Evolutionary conservation across 2,113 vertebrate species (phyloP).

Genomic region (Entomyzon cyanotis): DNA sequence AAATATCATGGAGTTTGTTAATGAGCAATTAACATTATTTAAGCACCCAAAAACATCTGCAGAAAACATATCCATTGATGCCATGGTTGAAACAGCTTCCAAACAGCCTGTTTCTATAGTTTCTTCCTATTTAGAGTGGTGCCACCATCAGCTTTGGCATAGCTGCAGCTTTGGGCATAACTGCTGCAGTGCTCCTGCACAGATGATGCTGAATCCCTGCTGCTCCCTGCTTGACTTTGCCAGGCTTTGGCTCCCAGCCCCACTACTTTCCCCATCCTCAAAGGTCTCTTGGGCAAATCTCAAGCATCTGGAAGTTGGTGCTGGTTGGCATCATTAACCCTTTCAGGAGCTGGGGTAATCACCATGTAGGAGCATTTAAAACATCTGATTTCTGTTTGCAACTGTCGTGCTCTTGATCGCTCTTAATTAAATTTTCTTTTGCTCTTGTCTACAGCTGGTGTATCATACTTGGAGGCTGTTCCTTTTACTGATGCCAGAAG

Average conservation of each 20-base stretch:
- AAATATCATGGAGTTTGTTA: constrained; percentile 1
- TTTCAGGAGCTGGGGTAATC: neutral
- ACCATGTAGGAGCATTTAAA: neutral
- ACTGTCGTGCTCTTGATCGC: neutral
- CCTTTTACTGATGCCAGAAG: constrained; percentile 43
- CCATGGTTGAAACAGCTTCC: neutral
- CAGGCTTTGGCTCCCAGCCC: neutral
- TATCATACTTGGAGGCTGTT: constrained; percentile 23
- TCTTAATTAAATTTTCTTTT: constrained; percentile 44
- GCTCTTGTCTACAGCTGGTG: constrained; percentile 39
- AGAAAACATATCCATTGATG: neutral
- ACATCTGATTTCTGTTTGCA: constrained; percentile 18
- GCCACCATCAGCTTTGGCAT: neutral
- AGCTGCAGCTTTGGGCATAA: neutral
- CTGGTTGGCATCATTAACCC: neutral
- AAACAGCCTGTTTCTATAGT: neutral
- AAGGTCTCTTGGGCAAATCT: neutral
- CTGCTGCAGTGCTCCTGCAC: neutral
- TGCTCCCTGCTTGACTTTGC: neutral
- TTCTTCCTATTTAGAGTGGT: neutral
- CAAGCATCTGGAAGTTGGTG: neutral
- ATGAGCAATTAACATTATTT: constrained; percentile 3
- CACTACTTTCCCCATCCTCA: neutral
- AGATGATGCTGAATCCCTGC: neutral
- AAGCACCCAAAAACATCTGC: neutral